Conservation (phyloP, 64 coral and sea anemone genomes). For the Actinia equina region DNA sequence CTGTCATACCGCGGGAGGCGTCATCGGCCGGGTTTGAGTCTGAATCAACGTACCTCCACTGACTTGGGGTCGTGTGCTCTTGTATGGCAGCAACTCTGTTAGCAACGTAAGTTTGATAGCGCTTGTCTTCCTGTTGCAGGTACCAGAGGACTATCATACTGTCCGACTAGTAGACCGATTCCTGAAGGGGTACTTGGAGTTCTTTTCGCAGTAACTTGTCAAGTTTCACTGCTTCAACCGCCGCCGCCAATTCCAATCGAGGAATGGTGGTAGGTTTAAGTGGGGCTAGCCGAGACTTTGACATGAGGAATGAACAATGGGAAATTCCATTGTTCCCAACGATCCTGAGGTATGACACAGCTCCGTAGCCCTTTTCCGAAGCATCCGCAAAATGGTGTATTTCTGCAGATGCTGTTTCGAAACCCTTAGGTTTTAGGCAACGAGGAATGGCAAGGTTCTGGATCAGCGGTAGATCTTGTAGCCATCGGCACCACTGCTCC, state of each 20-base stretch:
- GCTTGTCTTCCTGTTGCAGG: constrained; percentile 40
- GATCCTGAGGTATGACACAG: constrained; percentile 51
- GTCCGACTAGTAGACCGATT: constrained; percentile 47
- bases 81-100: constrained; percentile 53
- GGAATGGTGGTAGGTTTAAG: constrained; percentile 51
- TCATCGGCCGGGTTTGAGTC: constrained; percentile 44
- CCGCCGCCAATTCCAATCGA: constrained; percentile 46
- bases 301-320: constrained; percentile 62
- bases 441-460: constrained; percentile 43
- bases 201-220: constrained; percentile 46
- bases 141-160: constrained; percentile 64
- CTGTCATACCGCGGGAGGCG: constrained; percentile 38
- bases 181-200: constrained; percentile 27
- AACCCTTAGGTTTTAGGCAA: constrained; percentile 24
- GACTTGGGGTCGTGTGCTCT: constrained; percentile 51
- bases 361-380: constrained; percentile 49
- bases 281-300: constrained; percentile 48
- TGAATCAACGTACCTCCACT: constrained; percentile 46
- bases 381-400: constrained; percentile 64
- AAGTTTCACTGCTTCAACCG: constrained; percentile 34
- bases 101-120: constrained; percentile 58
- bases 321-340: constrained; percentile 31
- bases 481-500: constrained; percentile 50
- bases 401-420: constrained; percentile 25
- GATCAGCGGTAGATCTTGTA: constrained; percentile 47